Evolutionary conservation across 2,113 vertebrate species (phyloP).

Genomic region (Pseudopipra pipra): DNA sequence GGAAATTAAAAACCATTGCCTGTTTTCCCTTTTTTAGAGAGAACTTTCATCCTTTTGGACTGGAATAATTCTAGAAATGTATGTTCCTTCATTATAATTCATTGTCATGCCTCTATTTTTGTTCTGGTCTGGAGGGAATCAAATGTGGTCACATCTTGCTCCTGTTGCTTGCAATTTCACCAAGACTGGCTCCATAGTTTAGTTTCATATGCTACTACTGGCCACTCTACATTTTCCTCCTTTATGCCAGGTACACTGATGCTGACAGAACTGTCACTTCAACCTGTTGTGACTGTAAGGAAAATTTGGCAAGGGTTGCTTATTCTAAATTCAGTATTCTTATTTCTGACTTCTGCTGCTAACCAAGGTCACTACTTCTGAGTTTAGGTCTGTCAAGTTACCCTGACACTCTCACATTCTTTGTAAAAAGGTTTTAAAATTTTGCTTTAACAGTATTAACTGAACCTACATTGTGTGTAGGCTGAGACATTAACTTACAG

Average conservation of each 20-base stretch:
- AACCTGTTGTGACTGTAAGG: not conserved
- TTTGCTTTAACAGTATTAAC: not conserved
- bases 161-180: not conserved
- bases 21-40: not conserved
- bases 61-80: not conserved
- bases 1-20: not conserved
- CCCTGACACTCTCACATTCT: not conserved
- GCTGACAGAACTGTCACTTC: not conserved
- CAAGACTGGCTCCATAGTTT: not conserved
- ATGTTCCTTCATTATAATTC: not conserved
- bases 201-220: not conserved
- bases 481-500: not conserved
- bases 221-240: not conserved
- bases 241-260: not conserved
- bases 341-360: not conserved
- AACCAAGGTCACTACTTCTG: not conserved
- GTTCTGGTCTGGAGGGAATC: not conserved
- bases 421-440: not conserved
- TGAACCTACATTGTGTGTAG: not conserved
- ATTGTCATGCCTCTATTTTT: not conserved
- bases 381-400: not conserved
- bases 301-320: not conserved
- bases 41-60: not conserved
- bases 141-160: not conserved
- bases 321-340: not conserved